Evolutionary conservation across 2,888 invertebrate genomes (phyloP), one percentile per base, ranked within the genome.

Genomic region (Calameuta idolon): DNA sequence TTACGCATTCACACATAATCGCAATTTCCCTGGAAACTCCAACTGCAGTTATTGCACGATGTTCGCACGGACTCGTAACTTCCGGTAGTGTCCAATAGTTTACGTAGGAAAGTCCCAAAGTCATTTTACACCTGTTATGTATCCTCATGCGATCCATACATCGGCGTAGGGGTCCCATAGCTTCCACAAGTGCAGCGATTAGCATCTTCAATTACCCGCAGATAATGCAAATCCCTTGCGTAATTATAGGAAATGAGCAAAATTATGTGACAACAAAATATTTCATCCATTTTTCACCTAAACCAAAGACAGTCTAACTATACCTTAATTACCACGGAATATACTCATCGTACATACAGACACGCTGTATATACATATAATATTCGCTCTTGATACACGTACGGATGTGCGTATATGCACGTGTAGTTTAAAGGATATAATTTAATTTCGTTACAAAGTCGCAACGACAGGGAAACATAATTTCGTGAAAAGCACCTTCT

Each of bases 1-100:
- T 83, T 83, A 83, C 69, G 77, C 77, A 81, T 77, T 82, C 55
- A 55, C 55, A 55, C 55, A 55, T 55, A 55, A 55, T 55, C 55
- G 55, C 55, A 55, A 55, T 23, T 55, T 55, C 55, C 55, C 55
- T 55, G 23, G 55, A 55, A 55, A 55, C 55, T 55, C 55, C 55
- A 55, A 55, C 55, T 55, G 55, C 55, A 55, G 55, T 23, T 55
- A 55, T 55, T 55, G 55, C 55, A 23, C 55, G 55, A 23, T 55
- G 55, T 9, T 55, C 55, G 55, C 23, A 23, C 55, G 55, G 55
- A 55, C 55, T 55, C 55, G 55, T 37, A 55, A 55, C 23, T 55
- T 55, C 55, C 55, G 55, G 9, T 9, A 23, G 55, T 23, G 55
- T 55, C 55, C 55, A 15, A 55, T 55, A 23, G 55, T 55, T 55